A percentile compares a stretch with the other conserved stretches of the same genome.
Evolutionary conservation across 92 coral and sea anemone species (phyloP).

Genomic region (Heteractis magnifica): DNA sequence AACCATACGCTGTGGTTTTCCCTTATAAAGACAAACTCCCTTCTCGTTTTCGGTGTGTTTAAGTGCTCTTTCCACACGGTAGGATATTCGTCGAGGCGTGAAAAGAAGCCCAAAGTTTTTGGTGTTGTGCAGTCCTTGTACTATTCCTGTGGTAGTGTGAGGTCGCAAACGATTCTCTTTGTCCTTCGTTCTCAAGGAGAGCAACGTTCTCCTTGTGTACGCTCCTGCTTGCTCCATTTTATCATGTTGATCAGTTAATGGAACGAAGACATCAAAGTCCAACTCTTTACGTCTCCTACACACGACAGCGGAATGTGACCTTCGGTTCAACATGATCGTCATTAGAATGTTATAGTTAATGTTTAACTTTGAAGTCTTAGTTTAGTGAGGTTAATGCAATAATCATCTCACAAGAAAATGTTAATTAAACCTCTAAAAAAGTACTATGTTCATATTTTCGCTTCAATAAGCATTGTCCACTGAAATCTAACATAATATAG

Average conservation of each 20-base stretch:
- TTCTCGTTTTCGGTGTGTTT: slow-evolving; percentile 54
- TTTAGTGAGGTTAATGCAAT: too few species aligned
- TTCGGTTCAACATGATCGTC: slow-evolving; percentile 12
- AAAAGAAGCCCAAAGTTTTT: slow-evolving; percentile 36
- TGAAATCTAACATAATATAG: too few species aligned
- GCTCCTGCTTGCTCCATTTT: slow-evolving; percentile 22
- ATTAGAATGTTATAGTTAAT: neutral
- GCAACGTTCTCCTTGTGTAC: slow-evolving; percentile 22
- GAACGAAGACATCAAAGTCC: neutral
- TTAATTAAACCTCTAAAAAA: too few species aligned
- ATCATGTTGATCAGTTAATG: neutral
- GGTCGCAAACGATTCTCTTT: slow-evolving; percentile 20
- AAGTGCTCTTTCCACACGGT: slow-evolving; percentile 77
- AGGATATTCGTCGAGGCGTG: slow-evolving; percentile 41
- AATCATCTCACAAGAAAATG: too few species aligned
- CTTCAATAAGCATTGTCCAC: too few species aligned
- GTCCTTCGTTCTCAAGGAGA: slow-evolving; percentile 13
- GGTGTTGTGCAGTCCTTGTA: neutral
- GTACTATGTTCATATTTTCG: too few species aligned
- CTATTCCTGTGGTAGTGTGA: slow-evolving; percentile 18
- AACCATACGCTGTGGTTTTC: slow-evolving; percentile 48
- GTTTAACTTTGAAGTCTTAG: neutral
- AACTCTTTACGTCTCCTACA: slow-evolving; percentile 16
- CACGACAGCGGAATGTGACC: slow-evolving; percentile 37
- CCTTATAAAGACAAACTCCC: slow-evolving; percentile 60